A percentile compares a stretch with the other conserved stretches of the same genome.
Conservation (phyloP, 2,797 vertebrate genomes). For the Pygocentrus nattereri region DNA sequence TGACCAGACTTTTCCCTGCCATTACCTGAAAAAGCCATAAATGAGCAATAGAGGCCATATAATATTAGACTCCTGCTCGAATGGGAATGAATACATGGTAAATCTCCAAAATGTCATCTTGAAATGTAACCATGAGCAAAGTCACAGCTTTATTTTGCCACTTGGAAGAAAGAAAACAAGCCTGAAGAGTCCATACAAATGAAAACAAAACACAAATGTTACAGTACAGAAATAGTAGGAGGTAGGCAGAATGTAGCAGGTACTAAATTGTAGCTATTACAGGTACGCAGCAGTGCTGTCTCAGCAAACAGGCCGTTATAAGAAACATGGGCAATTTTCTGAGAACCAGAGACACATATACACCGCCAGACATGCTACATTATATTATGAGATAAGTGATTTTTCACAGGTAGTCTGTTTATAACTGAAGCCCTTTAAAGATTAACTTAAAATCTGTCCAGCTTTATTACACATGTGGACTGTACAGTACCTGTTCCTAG, state of each 20-base stretch:
- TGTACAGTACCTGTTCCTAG: neutral
- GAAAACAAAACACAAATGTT: neutral
- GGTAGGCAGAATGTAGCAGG: constrained; percentile 6
- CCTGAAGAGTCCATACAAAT: neutral
- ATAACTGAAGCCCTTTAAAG: neutral
- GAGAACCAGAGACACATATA: neutral
- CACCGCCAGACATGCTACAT: neutral
- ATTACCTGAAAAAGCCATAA: constrained; percentile 16
- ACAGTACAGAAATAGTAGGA: constrained; percentile 2
- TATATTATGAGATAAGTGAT: neutral
- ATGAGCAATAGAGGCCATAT: constrained; percentile 15
- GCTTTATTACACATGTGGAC: constrained; percentile 1
- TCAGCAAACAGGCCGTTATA: neutral
- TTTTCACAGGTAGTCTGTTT: neutral
- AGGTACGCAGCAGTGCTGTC: constrained; percentile 3
- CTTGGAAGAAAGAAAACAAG: neutral
- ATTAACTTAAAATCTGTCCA: neutral
- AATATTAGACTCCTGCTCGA: constrained; percentile 7
- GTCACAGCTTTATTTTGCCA: neutral
- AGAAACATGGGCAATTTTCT: neutral
- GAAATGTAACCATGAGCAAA: neutral
- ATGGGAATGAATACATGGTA: neutral
- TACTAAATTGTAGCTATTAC: constrained; percentile 13
- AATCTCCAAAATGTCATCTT: constrained; percentile 2
- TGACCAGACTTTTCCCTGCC: constrained; percentile 28